A percentile compares a stretch with the other conserved stretches of the same genome.
Evolutionary conservation across 64 coral and sea anemone species (phyloP).

Genomic region (Exaiptasia diaphana): DNA sequence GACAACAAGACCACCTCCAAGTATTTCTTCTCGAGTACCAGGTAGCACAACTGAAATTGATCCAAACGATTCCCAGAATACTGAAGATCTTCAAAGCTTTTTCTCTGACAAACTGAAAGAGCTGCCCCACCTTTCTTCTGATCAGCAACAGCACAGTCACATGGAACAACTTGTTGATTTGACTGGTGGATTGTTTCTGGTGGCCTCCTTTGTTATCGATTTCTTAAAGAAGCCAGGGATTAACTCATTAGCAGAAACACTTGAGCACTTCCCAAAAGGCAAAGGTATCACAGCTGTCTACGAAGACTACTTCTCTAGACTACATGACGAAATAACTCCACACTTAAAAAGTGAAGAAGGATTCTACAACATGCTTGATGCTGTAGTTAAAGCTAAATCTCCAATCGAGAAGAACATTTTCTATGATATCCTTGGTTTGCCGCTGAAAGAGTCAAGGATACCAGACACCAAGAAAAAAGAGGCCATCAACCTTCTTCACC

Average conservation of each 20-base stretch:
- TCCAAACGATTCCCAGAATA: not conserved
- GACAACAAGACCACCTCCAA: not conserved
- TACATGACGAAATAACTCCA: not conserved
- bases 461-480: not conserved
- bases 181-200: not conserved
- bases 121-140: not conserved
- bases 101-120: not conserved
- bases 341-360: not conserved
- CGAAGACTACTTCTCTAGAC: not conserved
- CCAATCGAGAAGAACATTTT: slow-evolving; percentile 24
- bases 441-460: not conserved
- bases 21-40: not conserved
- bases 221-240: not conserved
- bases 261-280: not conserved
- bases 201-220: too few relatives aligned
- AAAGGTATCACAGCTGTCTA: not conserved
- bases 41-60: not conserved
- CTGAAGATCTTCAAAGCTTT: not conserved
- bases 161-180: not conserved
- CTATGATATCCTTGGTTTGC: not conserved
- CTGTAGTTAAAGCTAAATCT: not conserved
- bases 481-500: not conserved
- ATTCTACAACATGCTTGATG: slow-evolving; percentile 10
- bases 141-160: not conserved
- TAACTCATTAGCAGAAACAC: not conserved